phyloP scores from a whole-genome alignment of 2,113 vertebrate species.

The Falco punctatus region DNA sequence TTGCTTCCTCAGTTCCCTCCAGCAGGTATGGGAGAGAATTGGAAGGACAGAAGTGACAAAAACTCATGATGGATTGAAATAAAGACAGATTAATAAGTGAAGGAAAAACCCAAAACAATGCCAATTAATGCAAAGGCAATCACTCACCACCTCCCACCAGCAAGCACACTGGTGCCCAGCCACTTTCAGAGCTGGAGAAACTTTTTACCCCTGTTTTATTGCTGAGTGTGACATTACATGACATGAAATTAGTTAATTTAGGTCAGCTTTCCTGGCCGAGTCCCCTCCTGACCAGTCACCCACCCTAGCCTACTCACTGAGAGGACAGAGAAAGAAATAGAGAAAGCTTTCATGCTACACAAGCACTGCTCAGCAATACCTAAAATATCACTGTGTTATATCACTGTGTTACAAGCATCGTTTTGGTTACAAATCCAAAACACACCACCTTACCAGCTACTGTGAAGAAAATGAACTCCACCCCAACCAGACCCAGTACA shows the following conservation, averaged over 20 bases:
- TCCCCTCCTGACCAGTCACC: neutral
- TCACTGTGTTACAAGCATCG: neutral
- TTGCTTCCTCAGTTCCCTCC: neutral
- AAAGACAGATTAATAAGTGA: neutral
- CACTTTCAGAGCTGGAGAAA: neutral
- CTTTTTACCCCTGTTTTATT: neutral
- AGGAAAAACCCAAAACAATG: neutral
- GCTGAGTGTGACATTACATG: neutral
- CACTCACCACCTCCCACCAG: neutral
- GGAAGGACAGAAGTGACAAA: neutral
- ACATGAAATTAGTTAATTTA: neutral
- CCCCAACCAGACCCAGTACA: neutral
- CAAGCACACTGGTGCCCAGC: neutral
- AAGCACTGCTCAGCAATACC: neutral
- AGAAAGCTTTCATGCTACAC: neutral
- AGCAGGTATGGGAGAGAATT: fast-evolving
- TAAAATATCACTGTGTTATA: neutral
- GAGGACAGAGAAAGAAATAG: neutral
- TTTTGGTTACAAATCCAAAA: neutral
- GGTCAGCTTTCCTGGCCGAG: neutral
- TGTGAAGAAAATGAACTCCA: neutral
- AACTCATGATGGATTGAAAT: neutral
- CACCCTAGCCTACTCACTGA: neutral
- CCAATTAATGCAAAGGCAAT: neutral
- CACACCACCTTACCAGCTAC: neutral